Conservation (phyloP, 2,797 vertebrate species). For the Tangara arthus region DNA sequence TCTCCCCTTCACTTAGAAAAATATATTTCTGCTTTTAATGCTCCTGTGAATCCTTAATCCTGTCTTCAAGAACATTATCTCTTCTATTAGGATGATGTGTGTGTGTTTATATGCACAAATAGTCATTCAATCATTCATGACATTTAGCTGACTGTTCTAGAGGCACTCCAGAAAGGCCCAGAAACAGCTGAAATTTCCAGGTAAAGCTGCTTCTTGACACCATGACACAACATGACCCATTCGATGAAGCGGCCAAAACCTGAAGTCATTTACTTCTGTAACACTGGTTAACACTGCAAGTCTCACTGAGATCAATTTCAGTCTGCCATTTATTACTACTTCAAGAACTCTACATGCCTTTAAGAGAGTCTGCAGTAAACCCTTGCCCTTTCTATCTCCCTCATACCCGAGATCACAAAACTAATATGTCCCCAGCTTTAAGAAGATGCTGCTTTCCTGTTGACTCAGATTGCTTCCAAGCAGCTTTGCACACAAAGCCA, state of each 20-base stretch:
- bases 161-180: not conserved
- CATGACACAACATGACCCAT: not conserved
- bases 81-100: slow-evolving; percentile 45
- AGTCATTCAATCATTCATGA: slow-evolving; percentile 9
- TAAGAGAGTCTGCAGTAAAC: slow-evolving; percentile 46
- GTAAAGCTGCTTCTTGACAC: not conserved
- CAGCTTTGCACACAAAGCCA: slow-evolving; percentile 46
- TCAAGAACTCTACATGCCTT: slow-evolving; percentile 26
- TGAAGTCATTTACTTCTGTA: not conserved
- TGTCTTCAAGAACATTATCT: slow-evolving; percentile 18
- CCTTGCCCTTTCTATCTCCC: slow-evolving; percentile 63
- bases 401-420: slow-evolving; percentile 61
- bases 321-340: slow-evolving; percentile 50
- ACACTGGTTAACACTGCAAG: slow-evolving; percentile 10
- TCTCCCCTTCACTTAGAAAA: slow-evolving; percentile 29
- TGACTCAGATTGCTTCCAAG: slow-evolving; percentile 27
- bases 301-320: slow-evolving; percentile 19
- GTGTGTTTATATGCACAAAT: not conserved
- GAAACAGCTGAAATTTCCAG: not conserved
- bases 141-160: not conserved
- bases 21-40: slow-evolving; percentile 39
- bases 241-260: not conserved
- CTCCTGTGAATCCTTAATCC: not conserved
- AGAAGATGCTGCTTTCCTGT: slow-evolving; percentile 54
- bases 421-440: slow-evolving; percentile 32